Percentiles rank a stretch among this genome's conserved stretches.
Conservation (phyloP, 1,140 invertebrate genomes). For the Dendrolimus kikuchii region DNA sequence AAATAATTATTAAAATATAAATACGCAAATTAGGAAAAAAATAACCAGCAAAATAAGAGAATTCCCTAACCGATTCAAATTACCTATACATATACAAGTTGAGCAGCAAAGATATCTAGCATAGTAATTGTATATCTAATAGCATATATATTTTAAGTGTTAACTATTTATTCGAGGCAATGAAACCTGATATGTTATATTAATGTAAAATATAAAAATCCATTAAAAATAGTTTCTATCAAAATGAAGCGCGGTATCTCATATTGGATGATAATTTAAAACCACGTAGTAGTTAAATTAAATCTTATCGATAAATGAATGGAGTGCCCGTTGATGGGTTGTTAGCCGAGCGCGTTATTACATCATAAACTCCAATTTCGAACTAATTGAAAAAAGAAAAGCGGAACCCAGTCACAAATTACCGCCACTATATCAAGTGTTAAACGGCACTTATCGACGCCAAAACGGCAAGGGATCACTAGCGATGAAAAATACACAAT, state of each 20-base stretch:
- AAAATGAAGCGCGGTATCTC: constrained; percentile 6
- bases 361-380: constrained; percentile 51
- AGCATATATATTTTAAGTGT: too few relatives aligned
- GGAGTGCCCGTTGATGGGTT: constrained; percentile 25
- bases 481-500: constrained; percentile 68
- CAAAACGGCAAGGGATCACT: constrained; percentile 55
- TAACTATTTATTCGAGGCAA: constrained; percentile 8
- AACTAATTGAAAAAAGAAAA: constrained; percentile 67
- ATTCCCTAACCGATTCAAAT: too few relatives aligned
- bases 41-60: too few relatives aligned
- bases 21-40: too few relatives aligned
- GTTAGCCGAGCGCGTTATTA: constrained; percentile 34
- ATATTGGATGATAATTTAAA: constrained; percentile 21
- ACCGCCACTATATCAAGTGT: constrained; percentile 70
- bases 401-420: constrained; percentile 58
- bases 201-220: not conserved
- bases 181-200: constrained; percentile 11
- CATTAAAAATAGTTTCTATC: constrained; percentile 12
- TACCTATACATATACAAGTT: too few relatives aligned
- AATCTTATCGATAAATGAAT: constrained; percentile 25
- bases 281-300: constrained; percentile 20
- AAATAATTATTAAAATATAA: too few relatives aligned
- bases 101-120: too few relatives aligned
- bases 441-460: constrained; percentile 66
- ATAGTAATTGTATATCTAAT: too few relatives aligned